Evolutionary conservation across 2,888 invertebrate species (phyloP), one percentile per base, ranked within the genome.

Genomic region (Trichogramma evanescens): DNA sequence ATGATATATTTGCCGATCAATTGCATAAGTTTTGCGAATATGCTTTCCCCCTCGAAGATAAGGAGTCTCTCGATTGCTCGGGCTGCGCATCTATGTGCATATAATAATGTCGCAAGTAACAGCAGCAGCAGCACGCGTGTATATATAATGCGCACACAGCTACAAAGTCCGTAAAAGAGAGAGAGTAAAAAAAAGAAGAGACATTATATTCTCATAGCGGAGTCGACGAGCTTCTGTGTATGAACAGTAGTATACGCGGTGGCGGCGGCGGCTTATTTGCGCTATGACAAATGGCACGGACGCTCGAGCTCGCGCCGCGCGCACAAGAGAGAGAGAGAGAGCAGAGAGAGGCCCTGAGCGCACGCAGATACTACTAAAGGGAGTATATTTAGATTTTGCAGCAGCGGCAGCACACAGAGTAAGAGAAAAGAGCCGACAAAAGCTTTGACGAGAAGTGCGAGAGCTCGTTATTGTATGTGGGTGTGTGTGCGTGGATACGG

Each of bases 301-400:
- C 51, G 46, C 53, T 49, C 50, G 48, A 40, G 38, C 13, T 54
- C 46, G 13, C 40, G 40, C 57, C 50, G 6, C 10, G 26, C 4
- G 44, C 5, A 10, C 6, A 13, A 8, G 41, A 52, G 52, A 4
- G 8, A 26, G 13, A 45, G 48, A 13, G 13, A 13, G 13, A n/a
- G n/a, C n/a, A n/a, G 52, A 3, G 8, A 26, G 13, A 45, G 49
- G 48, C 45, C 48, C 53, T 45, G 50, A 50, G 26, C 26, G 26
- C 26, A 26, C 26, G 26, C 26, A 26, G 26, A 26, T 26, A 26
- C 26, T 26, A 26, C 61, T 54, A 50, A 50, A 3, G 55, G 55
- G 58, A 55, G 51, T 62, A 62, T 58, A 62, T 62, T 62, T 62
- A 62, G 61, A 58, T 52, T n/a, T 54, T 52, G 46, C 43, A 7